Evolutionary conservation across 2,888 invertebrate genomes (phyloP), one percentile per base, ranked within the genome.

Genomic region (Rosalia funebris): DNA sequence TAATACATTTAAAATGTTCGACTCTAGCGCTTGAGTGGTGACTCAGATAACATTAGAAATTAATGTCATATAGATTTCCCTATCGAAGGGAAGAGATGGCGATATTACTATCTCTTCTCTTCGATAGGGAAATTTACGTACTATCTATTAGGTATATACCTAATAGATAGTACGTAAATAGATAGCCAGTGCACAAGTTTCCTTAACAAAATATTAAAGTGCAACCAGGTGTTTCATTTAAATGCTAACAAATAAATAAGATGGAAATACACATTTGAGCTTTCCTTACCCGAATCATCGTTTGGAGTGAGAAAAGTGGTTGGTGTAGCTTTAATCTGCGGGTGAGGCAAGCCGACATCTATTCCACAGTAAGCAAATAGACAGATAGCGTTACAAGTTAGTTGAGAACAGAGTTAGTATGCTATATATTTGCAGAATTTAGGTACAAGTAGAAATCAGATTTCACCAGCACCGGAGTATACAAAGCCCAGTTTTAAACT

Each of bases 221-320:
- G 56, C 46, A 20, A 25, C 2, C 14, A 25, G 15, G 7, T 42
- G 16, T 44, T 25, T 20, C 44, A 44, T 25, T 14, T 25, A 44
- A 34, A 25, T 25, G n/a, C n/a, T 25, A 25, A n/a, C 9, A 11
- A 7, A 17, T 20, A 34, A 42, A 31, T 42, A 45, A 36, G 25
- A 31, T 11, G n/a, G 25, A 42, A 11, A n/a, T 14, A 39, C 12
- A 36, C 37, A 34, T 20, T 56, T 56, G 7, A 36, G 25, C 25
- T 16, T 48, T 59, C 54, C 86, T 86, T 89, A 90, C 90, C 90
- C 82, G 88, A 86, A 83, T 89, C 88, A 79, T 88, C 88, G 77
- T 89, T 88, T 58, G 72, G 72, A 50, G 69, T 86, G 82, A 85
- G 86, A 82, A 89, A 89, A 65, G 89, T 87, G 77, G 89, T 88